Base-by-base conservation (phyloP, 2,888 invertebrate species). In the Volucella inflata region DNA sequence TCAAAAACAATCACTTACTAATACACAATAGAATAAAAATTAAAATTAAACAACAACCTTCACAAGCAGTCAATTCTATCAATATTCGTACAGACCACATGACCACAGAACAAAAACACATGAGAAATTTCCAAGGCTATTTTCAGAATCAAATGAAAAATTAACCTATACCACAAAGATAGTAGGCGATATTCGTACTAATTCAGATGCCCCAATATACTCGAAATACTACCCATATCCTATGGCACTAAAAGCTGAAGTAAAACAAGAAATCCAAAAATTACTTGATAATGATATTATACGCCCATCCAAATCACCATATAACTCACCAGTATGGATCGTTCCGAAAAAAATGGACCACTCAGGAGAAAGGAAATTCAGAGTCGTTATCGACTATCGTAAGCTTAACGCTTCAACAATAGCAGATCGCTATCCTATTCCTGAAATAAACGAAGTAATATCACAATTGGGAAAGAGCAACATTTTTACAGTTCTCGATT, bases 271-370 rank as follows among this genome's bases (percentile, higher is more conserved):
- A 53, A n/a, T 75, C 1, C n/a, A 51, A 30, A 36, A 67, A 48
- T 1, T 75, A 0, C 8, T 65, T 6, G 60, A 44, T 30, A 67
- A 80, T 8, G 53, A 46, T 6, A 80, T 80, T 14, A 68, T 80
- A 30, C 44, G 51, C 53, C 53, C 80, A 2, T 68, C 74, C 9
- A n/a, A 30, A 8, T 79, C 79, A 8, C 71, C 85, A 1, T 80
- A 74, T 2, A 84, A 79, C 8, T 72, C 80, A 0, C 77, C 80
- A 8, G 76, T 87, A 1, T 72, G 76, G 70, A 71, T 79, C 9
- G 64, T 78, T n/a, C 78, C 67, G 1, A 64, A 68, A 42, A 70
- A 71, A 50, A 10, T 42, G 6, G 44, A 60, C 2, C 17, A 40
- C 1, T 0, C 17, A 1, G 60, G 21, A 8, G 42, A 60, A 2